Evolutionary conservation across 2,888 invertebrate species (phyloP).

Genomic region (Clivina fossor): DNA sequence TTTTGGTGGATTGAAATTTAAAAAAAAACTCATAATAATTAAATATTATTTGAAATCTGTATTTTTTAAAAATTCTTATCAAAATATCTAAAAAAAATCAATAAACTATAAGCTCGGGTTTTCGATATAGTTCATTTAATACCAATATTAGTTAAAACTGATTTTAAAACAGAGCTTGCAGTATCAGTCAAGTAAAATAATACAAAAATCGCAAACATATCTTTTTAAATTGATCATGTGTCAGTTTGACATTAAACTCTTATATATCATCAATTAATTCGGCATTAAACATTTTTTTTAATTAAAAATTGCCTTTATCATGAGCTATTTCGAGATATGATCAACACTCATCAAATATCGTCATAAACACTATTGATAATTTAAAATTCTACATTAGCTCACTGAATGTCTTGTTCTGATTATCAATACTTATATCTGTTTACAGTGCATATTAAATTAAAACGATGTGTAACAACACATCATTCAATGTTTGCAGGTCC

Average conservation of each 20-base stretch:
- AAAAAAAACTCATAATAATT: no score
- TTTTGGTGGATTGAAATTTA: no score
- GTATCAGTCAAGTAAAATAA: no score
- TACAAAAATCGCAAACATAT: no score
- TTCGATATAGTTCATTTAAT: no score
- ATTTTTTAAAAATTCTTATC: no score
- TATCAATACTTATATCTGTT: constrained; percentile 26
- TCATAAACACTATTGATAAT: constrained; percentile 21
- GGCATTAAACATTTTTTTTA: constrained; percentile 15
- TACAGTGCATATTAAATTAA: constrained; percentile 30
- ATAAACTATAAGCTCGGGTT: no score
- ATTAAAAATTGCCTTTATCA: constrained; percentile 26
- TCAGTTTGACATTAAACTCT: constrained; percentile 14
- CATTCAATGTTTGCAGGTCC: constrained; percentile 26
- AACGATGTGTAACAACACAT: constrained; percentile 24
- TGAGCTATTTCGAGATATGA: constrained; percentile 30
- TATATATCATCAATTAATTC: constrained; percentile 26
- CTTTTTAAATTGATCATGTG: no score
- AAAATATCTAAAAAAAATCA: no score
- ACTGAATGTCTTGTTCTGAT: constrained; percentile 1
- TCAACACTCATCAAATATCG: constrained; percentile 21
- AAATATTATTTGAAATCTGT: no score
- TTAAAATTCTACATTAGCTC: constrained; percentile 1
- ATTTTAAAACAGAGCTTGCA: no score
- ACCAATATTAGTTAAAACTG: no score